Evolutionary conservation across 2,113 vertebrate genomes (phyloP).

Genomic region (Xiphorhynchus elegans): DNA sequence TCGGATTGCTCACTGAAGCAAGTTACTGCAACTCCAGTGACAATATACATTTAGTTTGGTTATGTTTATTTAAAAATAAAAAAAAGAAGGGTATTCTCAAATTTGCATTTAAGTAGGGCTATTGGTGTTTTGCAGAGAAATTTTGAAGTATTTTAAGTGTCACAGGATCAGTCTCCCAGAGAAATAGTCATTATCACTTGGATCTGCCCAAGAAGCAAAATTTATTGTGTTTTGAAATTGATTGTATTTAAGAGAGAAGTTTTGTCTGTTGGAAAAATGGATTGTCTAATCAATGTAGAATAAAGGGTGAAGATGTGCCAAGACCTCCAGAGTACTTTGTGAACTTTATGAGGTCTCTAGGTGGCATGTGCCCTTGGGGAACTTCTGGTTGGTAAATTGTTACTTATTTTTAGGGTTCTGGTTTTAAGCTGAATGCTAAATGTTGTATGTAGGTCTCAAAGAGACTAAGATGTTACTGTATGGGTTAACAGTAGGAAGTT

Average conservation of each 20-base stretch:
- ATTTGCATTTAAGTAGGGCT: neutral
- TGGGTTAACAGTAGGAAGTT: neutral
- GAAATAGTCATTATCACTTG: neutral
- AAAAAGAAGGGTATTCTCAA: neutral
- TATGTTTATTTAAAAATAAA: neutral
- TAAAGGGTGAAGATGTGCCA: neutral
- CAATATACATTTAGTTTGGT: neutral
- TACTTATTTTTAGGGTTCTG: neutral
- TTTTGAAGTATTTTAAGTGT: neutral
- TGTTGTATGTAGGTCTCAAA: neutral
- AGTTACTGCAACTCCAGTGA: neutral
- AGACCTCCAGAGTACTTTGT: neutral
- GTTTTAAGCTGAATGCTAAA: neutral
- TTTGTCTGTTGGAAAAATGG: constrained; percentile 39
- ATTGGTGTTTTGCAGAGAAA: neutral
- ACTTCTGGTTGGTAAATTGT: neutral
- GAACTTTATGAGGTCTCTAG: neutral
- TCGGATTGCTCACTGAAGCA: neutral
- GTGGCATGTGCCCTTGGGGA: neutral
- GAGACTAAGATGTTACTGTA: neutral
- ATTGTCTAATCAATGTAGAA: neutral
- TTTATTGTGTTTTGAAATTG: neutral
- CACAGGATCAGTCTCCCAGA: neutral
- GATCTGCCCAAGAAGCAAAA: neutral
- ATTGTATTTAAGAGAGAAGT: neutral